Conservation (phyloP, 2,888 invertebrate genomes). For the Copidosoma aretas region DNA sequence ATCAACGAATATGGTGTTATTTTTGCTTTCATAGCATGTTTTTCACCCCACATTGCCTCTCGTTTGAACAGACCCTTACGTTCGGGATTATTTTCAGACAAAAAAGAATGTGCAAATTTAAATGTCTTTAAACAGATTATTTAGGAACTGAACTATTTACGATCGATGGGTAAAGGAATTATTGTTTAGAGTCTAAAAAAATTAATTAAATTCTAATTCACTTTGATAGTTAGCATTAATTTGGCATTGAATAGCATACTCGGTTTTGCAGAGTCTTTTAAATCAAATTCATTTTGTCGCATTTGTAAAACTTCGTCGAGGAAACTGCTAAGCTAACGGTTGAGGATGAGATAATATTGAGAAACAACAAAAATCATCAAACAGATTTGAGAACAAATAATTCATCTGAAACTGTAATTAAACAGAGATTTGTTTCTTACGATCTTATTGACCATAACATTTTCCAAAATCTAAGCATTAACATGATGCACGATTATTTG, state of each 20-base stretch:
- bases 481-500: background rate
- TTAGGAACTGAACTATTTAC: no score
- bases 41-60: no score
- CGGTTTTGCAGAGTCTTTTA: conserved; percentile 25
- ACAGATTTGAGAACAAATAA: conserved; percentile 13
- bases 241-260: conserved; percentile 14
- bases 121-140: no score
- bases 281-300: conserved; percentile 20
- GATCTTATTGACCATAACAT: background rate
- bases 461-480: background rate
- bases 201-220: no score
- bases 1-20: no score
- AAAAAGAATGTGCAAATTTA: no score
- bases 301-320: conserved; percentile 21
- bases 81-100: no score
- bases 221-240: no score
- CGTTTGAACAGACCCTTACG: no score
- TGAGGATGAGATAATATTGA: conserved; percentile 16
- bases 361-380: conserved; percentile 26
- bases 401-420: background rate
- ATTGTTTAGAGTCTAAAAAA: no score
- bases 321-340: conserved; percentile 4
- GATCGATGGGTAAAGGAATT: no score
- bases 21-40: no score
- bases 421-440: background rate